These are phyloP conservation scores for Psittacara wagleri DNA, from an alignment of 2,113 vertebrate species.

Conservation along the genomic window DNA sequence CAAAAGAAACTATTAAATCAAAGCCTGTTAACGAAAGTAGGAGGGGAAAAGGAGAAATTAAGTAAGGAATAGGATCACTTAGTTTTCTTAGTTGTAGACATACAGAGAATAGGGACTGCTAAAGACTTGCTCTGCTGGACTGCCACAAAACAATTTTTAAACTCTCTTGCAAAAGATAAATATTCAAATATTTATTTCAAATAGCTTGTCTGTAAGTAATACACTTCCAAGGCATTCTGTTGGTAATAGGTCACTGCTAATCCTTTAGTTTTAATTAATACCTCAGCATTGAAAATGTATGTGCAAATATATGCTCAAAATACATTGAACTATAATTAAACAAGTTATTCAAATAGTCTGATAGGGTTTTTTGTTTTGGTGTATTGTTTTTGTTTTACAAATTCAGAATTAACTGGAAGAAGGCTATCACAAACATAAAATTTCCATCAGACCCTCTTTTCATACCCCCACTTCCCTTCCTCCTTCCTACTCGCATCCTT, in stretches of 20 bases:
- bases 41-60: not conserved
- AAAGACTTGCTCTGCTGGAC: not conserved
- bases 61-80: not conserved
- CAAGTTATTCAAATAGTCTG: not conserved
- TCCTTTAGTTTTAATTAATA: not conserved
- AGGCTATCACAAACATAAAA: not conserved
- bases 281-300: not conserved
- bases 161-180: not conserved
- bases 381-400: not conserved
- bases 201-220: not conserved
- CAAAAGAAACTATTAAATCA: conserved; percentile 37
- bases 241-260: not conserved
- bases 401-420: not conserved
- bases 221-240: not conserved
- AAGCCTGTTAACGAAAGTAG: conserved; percentile 40
- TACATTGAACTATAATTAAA: not conserved
- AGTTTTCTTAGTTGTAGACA: not conserved
- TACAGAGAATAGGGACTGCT: not conserved
- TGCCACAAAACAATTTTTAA: not conserved
- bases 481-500: not conserved
- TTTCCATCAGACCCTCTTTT: not conserved
- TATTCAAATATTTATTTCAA: not conserved
- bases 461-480: not conserved
- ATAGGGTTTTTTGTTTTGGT: not conserved
- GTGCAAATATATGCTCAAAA: not conserved